A percentile compares a stretch with the other conserved stretches of the same genome.
Conservation (phyloP, 2,888 invertebrate genomes). For the Lypha dubia region DNA sequence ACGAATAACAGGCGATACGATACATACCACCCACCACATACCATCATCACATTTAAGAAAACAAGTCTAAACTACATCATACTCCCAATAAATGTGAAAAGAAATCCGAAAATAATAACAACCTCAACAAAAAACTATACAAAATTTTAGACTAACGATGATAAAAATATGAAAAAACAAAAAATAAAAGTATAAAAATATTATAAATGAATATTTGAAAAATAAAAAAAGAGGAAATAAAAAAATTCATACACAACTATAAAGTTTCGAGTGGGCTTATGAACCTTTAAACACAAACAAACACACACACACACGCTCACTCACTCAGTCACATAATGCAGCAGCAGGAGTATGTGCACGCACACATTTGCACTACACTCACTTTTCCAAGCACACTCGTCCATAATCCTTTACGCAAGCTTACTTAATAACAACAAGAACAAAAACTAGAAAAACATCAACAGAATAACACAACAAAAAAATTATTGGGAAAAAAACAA, state of each 20-base stretch:
- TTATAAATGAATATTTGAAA: constrained; percentile 57
- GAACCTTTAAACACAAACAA: constrained; percentile 71
- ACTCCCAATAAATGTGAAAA: constrained; percentile 25
- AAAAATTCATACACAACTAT: constrained; percentile 40
- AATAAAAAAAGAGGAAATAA: constrained; percentile 16
- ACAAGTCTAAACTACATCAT: constrained; percentile 21
- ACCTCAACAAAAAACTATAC: constrained; percentile 37
- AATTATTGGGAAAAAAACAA: constrained; percentile 10
- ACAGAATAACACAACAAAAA: too few relatives aligned
- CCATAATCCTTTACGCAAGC: constrained; percentile 76
- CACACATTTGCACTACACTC: constrained; percentile 64
- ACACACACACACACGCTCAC: constrained; percentile 71
- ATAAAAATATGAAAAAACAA: constrained; percentile 28
- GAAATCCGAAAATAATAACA: constrained; percentile 59
- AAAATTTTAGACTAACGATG: constrained; percentile 55
- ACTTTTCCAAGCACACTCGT: constrained; percentile 36
- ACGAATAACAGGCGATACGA: neutral
- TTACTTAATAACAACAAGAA: constrained; percentile 57
- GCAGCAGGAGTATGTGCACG: constrained; percentile 60
- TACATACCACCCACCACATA: constrained; percentile 27
- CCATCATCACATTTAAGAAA: neutral
- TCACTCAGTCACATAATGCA: constrained; percentile 59
- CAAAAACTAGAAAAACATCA: constrained; percentile 44
- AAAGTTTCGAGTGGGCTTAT: constrained; percentile 72
- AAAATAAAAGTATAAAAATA: constrained; percentile 32